A percentile compares a stretch with the other conserved stretches of the same genome.
phyloP scores from a whole-genome alignment of 1,140 invertebrate species.

The Bombyx mandarina region DNA sequence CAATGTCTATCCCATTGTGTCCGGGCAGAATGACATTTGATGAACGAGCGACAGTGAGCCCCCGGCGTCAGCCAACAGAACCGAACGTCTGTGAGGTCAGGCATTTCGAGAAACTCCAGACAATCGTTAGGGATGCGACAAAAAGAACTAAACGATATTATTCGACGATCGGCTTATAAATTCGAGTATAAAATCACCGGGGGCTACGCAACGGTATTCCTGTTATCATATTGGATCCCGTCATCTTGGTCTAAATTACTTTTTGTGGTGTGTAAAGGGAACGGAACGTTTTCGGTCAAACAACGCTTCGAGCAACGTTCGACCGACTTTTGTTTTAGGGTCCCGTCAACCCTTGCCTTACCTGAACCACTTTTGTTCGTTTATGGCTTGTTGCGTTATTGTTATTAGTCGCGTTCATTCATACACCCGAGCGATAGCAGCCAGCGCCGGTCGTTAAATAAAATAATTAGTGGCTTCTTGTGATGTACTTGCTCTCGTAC shows the following conservation, averaged over 20 bases:
- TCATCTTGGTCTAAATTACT: slow-evolving; percentile 53
- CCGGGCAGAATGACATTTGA: slow-evolving; percentile 57
- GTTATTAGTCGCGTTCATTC: too few species aligned
- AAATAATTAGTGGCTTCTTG: too few species aligned
- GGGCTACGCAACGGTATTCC: slow-evolving; percentile 63
- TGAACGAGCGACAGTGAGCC: slow-evolving; percentile 30
- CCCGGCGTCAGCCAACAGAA: not conserved
- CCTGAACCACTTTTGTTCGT: slow-evolving; percentile 23
- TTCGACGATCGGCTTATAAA: slow-evolving; percentile 3
- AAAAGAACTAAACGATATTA: slow-evolving; percentile 17
- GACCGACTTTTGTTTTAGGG: slow-evolving; percentile 37
- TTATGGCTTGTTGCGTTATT: too few species aligned
- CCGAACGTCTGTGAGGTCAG: slow-evolving; percentile 25
- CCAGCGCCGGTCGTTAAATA: too few species aligned
- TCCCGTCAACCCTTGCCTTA: slow-evolving; percentile 41
- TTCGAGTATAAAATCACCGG: slow-evolving; percentile 25
- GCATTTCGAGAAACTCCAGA: slow-evolving; percentile 12
- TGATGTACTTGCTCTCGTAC: too few species aligned
- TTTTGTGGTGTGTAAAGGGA: slow-evolving; percentile 52
- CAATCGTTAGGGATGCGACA: slow-evolving; percentile 15
- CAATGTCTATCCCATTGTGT: slow-evolving; percentile 62
- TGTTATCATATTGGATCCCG: slow-evolving; percentile 60
- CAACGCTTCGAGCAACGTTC: slow-evolving; percentile 55
- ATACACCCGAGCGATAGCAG: too few species aligned
- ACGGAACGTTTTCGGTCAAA: slow-evolving; percentile 39